phyloP scores from a whole-genome alignment of 2,888 invertebrate genomes.

The Chaetoderma sp. region DNA sequence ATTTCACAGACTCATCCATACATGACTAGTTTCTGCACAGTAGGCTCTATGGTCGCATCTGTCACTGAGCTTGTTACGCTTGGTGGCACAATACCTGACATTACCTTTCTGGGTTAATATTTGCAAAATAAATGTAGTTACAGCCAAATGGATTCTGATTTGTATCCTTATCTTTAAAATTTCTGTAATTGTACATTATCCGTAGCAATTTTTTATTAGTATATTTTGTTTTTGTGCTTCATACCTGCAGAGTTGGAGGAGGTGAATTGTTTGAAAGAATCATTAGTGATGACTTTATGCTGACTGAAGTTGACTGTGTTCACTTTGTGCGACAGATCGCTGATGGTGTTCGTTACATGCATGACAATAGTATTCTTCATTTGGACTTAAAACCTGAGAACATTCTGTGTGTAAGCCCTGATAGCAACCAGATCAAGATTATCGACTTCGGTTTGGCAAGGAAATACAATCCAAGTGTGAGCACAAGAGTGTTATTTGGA shows the following conservation, averaged over 20 bases:
- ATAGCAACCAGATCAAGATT: slow-evolving; percentile 97
- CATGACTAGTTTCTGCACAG: too few species aligned
- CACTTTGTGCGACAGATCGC: slow-evolving; percentile 98
- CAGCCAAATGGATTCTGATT: neutral
- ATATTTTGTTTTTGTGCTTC: neutral
- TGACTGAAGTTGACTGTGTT: slow-evolving; percentile 95
- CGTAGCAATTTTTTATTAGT: neutral
- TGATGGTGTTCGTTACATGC: slow-evolving; percentile 96
- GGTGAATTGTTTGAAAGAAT: slow-evolving; percentile 99
- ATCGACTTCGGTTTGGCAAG: slow-evolving; percentile 98
- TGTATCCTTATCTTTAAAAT: neutral
- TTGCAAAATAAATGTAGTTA: too few species aligned
- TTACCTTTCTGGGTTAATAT: too few species aligned
- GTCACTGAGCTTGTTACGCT: too few species aligned
- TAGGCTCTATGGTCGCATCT: too few species aligned
- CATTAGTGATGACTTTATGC: slow-evolving; percentile 96
- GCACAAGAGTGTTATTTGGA: slow-evolving; percentile 73
- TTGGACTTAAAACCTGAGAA: slow-evolving; percentile 99
- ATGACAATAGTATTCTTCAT: slow-evolving; percentile 93
- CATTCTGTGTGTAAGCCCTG: slow-evolving; percentile 93
- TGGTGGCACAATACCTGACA: too few species aligned
- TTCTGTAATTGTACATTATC: neutral
- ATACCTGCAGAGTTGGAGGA: slow-evolving; percentile 86
- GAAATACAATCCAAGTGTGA: slow-evolving; percentile 90
- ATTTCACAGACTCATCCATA: too few species aligned